Base-by-base conservation (phyloP, 2,888 invertebrate genomes). In the Pristionchus entomophagus region DNA sequence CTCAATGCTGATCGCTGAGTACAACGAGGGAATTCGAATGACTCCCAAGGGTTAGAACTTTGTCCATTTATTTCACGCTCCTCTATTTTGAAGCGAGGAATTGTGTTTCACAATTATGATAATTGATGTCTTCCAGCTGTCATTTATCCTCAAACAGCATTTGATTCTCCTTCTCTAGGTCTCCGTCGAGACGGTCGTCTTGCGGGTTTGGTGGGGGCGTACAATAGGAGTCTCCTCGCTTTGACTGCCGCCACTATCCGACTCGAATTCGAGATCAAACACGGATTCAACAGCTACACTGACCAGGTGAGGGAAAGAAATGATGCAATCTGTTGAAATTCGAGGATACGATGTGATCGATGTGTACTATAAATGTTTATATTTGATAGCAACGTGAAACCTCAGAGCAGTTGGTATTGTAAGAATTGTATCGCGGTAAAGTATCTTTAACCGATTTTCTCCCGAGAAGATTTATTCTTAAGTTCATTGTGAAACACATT, bases 201-300 rank as follows among this genome's bases (percentile, higher is more conserved):
- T n/a, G 89, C 89, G 3, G 91, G 89, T n/a, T 87, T 92, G 14
- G 85, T 91, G 10, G 87, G 90, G 41, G 90, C 92, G 12, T 93
- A 91, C 87, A 92, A 93, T 62, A 2, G 91, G 17, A 88, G 91
- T n/a, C 88, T 93, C 26, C 88, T 93, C n/a, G 88, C 91, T 12
- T 87, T 93, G 73, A 90, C 92, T n/a, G 90, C 91, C 4, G 89
- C 91, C n/a, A 87, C 92, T 49, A 91, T 93, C n/a, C 88, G 91
- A 26, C 85, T 93, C 41, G 93, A 93, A 86, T 89, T 90, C 83
- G 91, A 91, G 45, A 88, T 93, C 78, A 90, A 91, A 73, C 88
- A 88, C 26, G 92, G 92, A 32, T 88, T 89, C 77, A 85, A 77
- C 22, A 85, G 82, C 1, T 92, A 89, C 80, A 84, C 85, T 19